Evolutionary conservation across 2,888 invertebrate species (phyloP).

Genomic region (Apantesis nais): DNA sequence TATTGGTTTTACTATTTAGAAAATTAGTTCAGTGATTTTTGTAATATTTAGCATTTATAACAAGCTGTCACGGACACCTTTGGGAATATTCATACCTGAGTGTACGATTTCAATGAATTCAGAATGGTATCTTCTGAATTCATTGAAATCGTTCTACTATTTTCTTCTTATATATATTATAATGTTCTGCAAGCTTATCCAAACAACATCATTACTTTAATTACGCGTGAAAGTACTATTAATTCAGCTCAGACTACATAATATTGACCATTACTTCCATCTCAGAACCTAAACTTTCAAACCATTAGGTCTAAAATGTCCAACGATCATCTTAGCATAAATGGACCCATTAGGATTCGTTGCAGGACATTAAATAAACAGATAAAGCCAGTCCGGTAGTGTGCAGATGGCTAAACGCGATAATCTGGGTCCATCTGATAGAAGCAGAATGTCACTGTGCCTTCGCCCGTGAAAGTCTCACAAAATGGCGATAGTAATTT

Average conservation of each 20-base stretch:
- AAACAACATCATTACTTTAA: neutral
- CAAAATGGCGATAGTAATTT: conserved; percentile 60
- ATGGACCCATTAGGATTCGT: conserved; percentile 44
- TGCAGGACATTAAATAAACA: conserved; percentile 55
- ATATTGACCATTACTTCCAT: conserved; percentile 27
- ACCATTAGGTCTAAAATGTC: conserved; percentile 30
- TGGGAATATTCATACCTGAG: neutral
- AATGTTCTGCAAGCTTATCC: neutral
- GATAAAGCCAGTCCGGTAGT: conserved; percentile 58
- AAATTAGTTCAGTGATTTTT: neutral
- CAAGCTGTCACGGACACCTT: neutral
- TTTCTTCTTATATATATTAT: neutral
- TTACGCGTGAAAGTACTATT: neutral
- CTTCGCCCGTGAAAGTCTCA: conserved; percentile 63
- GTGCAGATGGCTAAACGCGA: conserved; percentile 61
- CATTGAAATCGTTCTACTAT: no score
- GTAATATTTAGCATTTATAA: neutral
- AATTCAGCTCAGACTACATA: conserved; percentile 3
- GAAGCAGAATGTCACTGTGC: conserved; percentile 61
- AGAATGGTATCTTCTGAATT: no score
- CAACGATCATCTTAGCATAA: conserved; percentile 37
- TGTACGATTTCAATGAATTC: neutral
- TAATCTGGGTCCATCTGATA: conserved; percentile 72
- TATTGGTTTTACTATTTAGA: no score
- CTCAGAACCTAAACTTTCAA: conserved; percentile 31